phyloP scores from a whole-genome alignment of 2,888 invertebrate species.

The Cremastinae sp. region DNA sequence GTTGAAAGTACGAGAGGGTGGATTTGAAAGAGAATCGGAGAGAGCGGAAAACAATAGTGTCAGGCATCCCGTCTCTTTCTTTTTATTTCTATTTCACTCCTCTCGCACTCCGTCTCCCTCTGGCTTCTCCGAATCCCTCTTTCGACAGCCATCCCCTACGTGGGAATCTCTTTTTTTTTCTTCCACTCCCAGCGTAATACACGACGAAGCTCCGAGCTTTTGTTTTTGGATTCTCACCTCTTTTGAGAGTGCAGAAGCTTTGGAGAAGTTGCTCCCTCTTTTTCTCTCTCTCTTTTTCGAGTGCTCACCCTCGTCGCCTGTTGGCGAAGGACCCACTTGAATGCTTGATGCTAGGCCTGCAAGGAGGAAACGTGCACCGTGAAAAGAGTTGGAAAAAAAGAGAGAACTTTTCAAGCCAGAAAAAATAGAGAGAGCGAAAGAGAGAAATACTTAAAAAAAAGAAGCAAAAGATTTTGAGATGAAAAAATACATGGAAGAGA shows the following conservation, averaged over 20 bases:
- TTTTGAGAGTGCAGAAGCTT: conserved; percentile 14
- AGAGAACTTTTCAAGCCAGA: too few relatives aligned
- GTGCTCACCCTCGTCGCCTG: conserved; percentile 47
- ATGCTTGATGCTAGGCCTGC: conserved; percentile 29
- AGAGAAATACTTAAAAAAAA: too few relatives aligned
- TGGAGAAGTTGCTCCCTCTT: neutral
- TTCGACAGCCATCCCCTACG: conserved; percentile 34
- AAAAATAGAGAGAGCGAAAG: too few relatives aligned
- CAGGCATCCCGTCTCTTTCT: conserved; percentile 56
- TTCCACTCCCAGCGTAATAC: conserved; percentile 25
- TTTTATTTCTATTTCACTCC: conserved; percentile 17
- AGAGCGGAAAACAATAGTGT: conserved; percentile 68
- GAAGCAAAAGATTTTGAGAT: too few relatives aligned
- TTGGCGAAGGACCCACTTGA: conserved; percentile 54
- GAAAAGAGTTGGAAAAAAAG: conserved; percentile 35
- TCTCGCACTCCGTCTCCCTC: conserved; percentile 2
- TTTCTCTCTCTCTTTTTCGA: conserved; percentile 32
- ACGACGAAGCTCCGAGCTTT: conserved; percentile 28
- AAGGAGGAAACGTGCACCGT: conserved; percentile 37
- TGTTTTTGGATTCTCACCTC: conserved; percentile 46
- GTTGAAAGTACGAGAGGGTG: conserved; percentile 31
- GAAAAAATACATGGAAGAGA: too few relatives aligned
- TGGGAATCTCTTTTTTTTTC: conserved; percentile 29
- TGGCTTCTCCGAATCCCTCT: conserved; percentile 20
- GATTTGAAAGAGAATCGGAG: conserved; percentile 34